phyloP scores from a whole-genome alignment of 2,113 vertebrate species.

The Nanorana parkeri region DNA sequence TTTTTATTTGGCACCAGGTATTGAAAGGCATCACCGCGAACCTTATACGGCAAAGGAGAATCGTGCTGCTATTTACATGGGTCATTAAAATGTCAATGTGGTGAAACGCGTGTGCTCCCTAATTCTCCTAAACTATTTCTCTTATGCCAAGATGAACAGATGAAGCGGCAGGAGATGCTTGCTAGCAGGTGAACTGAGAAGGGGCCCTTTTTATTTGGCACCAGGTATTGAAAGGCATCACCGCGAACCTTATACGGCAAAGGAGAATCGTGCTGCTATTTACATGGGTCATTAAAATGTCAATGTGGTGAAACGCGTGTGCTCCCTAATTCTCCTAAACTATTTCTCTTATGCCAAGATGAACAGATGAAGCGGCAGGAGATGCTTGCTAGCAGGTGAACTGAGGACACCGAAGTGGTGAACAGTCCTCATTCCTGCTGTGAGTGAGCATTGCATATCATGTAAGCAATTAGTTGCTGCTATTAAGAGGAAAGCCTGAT shows the following conservation, averaged over 20 bases:
- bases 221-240: constrained; percentile 48
- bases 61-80: constrained; percentile 57
- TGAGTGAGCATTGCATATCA: constrained; percentile 40
- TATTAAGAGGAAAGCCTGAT: constrained; percentile 49
- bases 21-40: neutral
- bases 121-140: constrained; percentile 17
- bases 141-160: constrained; percentile 46
- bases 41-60: constrained; percentile 48
- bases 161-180: constrained; percentile 44
- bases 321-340: constrained; percentile 22
- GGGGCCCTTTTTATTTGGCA: too few relatives aligned
- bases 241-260: constrained; percentile 18
- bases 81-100: constrained; percentile 56
- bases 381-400: constrained; percentile 30
- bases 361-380: constrained; percentile 47
- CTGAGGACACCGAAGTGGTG: constrained; percentile 14
- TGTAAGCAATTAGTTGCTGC: constrained; percentile 49
- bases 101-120: constrained; percentile 17
- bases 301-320: neutral
- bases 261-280: constrained; percentile 57
- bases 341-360: constrained; percentile 42
- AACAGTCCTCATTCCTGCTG: constrained; percentile 11
- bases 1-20: constrained; percentile 30
- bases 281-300: constrained; percentile 58
- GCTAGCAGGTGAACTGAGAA: constrained; percentile 18